These are phyloP conservation scores for Papilio xuthus DNA, from an alignment of 1,140 invertebrate genomes.

Conservation along the genomic window DNA sequence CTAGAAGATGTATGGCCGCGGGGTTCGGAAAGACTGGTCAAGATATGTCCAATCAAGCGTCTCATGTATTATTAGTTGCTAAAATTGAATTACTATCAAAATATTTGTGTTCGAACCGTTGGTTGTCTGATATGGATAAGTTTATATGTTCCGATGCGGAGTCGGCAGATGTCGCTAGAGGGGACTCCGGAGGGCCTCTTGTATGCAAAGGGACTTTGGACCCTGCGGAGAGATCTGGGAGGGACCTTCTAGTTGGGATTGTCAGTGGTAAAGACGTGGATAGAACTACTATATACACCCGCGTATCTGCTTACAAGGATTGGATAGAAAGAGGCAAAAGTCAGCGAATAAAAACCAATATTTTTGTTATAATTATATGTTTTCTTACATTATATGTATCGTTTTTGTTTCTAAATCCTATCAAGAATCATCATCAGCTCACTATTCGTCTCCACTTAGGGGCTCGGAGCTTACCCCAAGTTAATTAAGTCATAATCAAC, in stretches of 20 bases:
- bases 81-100: slow-evolving; percentile 52
- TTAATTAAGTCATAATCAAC: too few species aligned
- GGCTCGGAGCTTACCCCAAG: too few species aligned
- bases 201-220: slow-evolving; percentile 54
- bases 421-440: too few species aligned
- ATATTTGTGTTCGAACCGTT: slow-evolving; percentile 53
- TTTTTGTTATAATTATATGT: slow-evolving; percentile 45
- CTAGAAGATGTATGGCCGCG: slow-evolving; percentile 50
- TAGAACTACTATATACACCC: slow-evolving; percentile 61
- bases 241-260: slow-evolving; percentile 58
- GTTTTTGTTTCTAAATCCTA: slow-evolving; percentile 34
- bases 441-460: too few species aligned
- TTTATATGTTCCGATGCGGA: slow-evolving; percentile 63
- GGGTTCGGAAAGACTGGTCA: slow-evolving; percentile 56
- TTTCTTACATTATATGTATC: slow-evolving; percentile 45
- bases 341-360: slow-evolving; percentile 16
- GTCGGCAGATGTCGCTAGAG: slow-evolving; percentile 55
- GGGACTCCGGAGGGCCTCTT: slow-evolving; percentile 69
- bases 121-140: slow-evolving; percentile 66
- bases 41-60: slow-evolving; percentile 34
- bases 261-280: slow-evolving; percentile 71
- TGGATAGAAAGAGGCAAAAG: slow-evolving; percentile 55
- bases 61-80: slow-evolving; percentile 52
- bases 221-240: slow-evolving; percentile 42
- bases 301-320: slow-evolving; percentile 58